Percentiles rank a stretch among this genome's conserved stretches.
Conservation (phyloP, 2,797 vertebrate species). For the Smutsia temminckii region DNA sequence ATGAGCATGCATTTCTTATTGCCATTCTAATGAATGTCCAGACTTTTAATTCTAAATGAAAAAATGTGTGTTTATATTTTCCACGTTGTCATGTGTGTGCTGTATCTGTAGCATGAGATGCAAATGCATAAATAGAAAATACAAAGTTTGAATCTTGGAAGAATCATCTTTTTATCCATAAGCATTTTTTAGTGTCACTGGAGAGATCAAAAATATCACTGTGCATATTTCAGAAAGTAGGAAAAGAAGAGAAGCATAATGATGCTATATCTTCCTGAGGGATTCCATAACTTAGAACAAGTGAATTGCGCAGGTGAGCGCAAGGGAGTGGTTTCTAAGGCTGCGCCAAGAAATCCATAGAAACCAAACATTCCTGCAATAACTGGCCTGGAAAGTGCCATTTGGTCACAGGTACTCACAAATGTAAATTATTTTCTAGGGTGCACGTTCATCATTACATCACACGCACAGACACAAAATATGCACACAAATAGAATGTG, state of each 20-base stretch:
- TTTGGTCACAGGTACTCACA: not conserved
- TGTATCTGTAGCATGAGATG: not conserved
- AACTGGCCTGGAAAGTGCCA: not conserved
- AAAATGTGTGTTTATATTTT: not conserved
- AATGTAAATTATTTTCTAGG: not conserved
- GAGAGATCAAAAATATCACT: slow-evolving; percentile 58
- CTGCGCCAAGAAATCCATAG: not conserved
- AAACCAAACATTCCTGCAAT: not conserved
- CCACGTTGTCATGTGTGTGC: not conserved
- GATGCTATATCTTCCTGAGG: not conserved
- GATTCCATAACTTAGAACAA: slow-evolving; percentile 2
- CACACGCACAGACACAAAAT: not conserved
- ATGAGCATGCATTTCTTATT: slow-evolving; percentile 70
- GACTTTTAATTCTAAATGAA: slow-evolving; percentile 77
- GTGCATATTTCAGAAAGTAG: slow-evolving; percentile 38
- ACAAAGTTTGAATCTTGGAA: slow-evolving; percentile 68
- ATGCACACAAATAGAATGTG: not conserved
- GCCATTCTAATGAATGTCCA: slow-evolving; percentile 73
- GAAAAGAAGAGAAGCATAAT: slow-evolving; percentile 25
- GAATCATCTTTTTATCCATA: slow-evolving; percentile 56
- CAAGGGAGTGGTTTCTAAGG: not conserved
- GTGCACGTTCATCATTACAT: not conserved
- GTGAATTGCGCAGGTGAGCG: not conserved
- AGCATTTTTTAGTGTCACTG: slow-evolving; percentile 60
- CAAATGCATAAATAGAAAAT: slow-evolving; percentile 22